Evolutionary conservation across 1,140 invertebrate genomes (phyloP), one percentile per base, ranked within the genome.

Genomic region (Apis dorsata): DNA sequence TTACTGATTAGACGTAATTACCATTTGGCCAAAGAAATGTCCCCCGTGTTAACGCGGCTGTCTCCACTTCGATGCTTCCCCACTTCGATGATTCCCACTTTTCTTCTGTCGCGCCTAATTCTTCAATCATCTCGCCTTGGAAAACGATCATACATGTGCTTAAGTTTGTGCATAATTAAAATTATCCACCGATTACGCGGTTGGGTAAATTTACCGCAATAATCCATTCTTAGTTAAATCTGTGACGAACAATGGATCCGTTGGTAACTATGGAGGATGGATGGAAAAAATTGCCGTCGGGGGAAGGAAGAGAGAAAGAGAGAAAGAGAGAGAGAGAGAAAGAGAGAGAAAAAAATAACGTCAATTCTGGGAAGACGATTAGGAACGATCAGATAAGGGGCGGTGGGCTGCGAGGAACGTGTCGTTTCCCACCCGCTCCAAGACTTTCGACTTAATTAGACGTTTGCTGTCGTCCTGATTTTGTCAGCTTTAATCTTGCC

Each of bases 1-100:
- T 83, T 77, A 51, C 83, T 87, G 85, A 88, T 87, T 85, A 87
- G 78, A 60, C 59, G 73, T 81, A 88, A 87, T 88, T 88, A 87
- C 82, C 79, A 85, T 85, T 81, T 66, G 80, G 75, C n/a, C 44
- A 80, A 88, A 87, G 86, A 88, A 88, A 88, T 85, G 86, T 88
- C 86, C 84, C 34, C 83, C 77, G 83, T 28, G 82, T 84, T 76
- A 77, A 3, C 70, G 66, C 53, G 66, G 53, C 51, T 49, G 73
- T 78, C 69, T 44, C 74, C 44, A 19, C 75, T 77, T 28, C 34
- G 57, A 76, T 44, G 55, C 15, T 34, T n/a, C 15, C 12, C 19
- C 13, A 24, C 15, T 57, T 15, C 17, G 24, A 24, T 7, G 15
- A 7, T 57, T 57, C 11, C 7, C 17, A 17, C 7, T 5, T 57